Base-by-base conservation (phyloP, 37 sponge, comb jelly and placozoan species). In the Chondrosia reniformis region DNA sequence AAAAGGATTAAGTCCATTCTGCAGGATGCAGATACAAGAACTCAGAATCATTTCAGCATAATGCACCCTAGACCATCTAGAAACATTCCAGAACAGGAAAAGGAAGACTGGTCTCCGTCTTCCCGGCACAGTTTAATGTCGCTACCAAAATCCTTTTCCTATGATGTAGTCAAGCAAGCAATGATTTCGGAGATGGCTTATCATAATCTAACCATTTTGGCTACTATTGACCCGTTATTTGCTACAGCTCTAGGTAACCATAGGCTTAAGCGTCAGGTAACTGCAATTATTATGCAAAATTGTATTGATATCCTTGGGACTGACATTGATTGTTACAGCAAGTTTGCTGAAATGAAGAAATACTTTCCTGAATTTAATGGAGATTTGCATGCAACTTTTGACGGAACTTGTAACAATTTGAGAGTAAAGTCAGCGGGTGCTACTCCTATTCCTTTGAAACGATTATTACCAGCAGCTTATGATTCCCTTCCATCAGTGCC, bases 381-480 rank as follows among this genome's bases (percentile, higher is more conserved):
- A 9, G 54, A 64, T 21, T 2, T 28, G 13, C 93, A 85, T 67
- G 74, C 89, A 6, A 86, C 88, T 0, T 65, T 77, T 73, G 91
- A 96, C 63, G 97, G 97, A 0, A 93, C 91, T 33, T 96, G 97
- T 61, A 96, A 96, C 76, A 96, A 92, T 66, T 77, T 84, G 41
- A 82, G 78, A 22, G 82, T 74, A 54, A 80, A 80, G n/a, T 27
- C 38, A n/a, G 28, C 58, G 36, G 88, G 88, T 25, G 46, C 83
- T 33, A 76, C 83, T 19, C 58, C 67, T 61, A 77, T 67, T 27
- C 84, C 79, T 22, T 42, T 87, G 10, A 57, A 55, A n/a, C 41
- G 83, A 55, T 36, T 82, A 19, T 64, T 87, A 36, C 74, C 66
- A 32, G 78, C 88, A 41, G 65, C 45, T 39, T 87, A 83, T 55